phyloP scores from a whole-genome alignment of 2,113 vertebrate species.

The Panthera leo region DNA sequence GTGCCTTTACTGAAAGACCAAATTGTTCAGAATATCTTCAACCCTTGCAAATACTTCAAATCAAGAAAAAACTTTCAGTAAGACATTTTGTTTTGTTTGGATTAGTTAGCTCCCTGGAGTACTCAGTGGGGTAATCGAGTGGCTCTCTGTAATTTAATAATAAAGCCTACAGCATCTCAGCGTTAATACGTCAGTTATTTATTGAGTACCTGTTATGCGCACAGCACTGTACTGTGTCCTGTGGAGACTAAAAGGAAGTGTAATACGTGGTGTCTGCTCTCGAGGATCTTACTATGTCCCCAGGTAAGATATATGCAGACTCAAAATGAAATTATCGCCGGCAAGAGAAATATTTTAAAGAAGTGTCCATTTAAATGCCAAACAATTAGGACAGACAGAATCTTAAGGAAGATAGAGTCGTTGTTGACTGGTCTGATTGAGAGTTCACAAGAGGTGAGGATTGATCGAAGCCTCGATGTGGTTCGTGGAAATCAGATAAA shows the following conservation, averaged over 20 bases:
- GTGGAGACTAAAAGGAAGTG: constrained; percentile 22
- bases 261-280: background rate
- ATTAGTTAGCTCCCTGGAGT: background rate
- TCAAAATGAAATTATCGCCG: background rate
- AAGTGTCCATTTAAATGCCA: background rate
- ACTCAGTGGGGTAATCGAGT: background rate
- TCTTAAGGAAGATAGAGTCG: background rate
- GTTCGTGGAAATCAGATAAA: background rate
- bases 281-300: background rate
- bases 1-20: background rate
- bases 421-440: background rate
- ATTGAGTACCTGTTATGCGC: background rate
- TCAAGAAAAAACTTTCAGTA: background rate
- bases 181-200: background rate
- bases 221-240: background rate
- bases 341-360: background rate
- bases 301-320: background rate
- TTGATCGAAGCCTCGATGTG: background rate
- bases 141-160: background rate
- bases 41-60: background rate
- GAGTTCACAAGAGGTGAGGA: background rate
- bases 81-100: background rate
- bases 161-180: background rate
- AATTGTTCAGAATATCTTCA: background rate
- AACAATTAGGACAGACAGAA: background rate